Base-by-base conservation (phyloP, 2,888 invertebrate species). In the Orthosia cruda region DNA sequence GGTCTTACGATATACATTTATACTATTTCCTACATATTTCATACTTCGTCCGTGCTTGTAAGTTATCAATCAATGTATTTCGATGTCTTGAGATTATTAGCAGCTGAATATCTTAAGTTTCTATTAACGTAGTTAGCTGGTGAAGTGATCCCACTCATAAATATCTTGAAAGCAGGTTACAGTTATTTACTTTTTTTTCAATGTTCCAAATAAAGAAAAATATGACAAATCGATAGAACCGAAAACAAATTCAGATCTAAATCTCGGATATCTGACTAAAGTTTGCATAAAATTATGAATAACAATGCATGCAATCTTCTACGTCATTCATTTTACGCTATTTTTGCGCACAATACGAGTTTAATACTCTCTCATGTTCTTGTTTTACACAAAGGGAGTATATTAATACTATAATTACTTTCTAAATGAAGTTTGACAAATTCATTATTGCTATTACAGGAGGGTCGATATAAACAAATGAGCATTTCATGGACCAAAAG, bases 371-470 rank as follows among this genome's bases (percentile, higher is more conserved):
- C 64, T 68, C 74, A 26, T 64, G 62, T 71, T 78, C 74, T 77
- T 64, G 59, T 71, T 78, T 77, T 77, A 85, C 71, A 78, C 66
- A 80, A 73, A 80, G 74, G 67, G 67, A 80, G 71, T 66, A 80
- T 50, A 80, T 83, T 87, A 86, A 71, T 78, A 79, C 77, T 87
- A 84, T 52, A 7, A 61, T 67, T 82, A 87, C 20, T 71, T 77
- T 69, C 80, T 79, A 86, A 77, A 74, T 69, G 83, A 70, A 85
- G 84, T 76, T 73, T 81, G 83, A 83, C 67, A 63, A 67, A 69
- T 71, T 72, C 68, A 79, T 85, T 83, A 86, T 87, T 87, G 88
- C 86, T 86, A 74, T 80, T 62, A 72, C 67, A 82, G 82, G 80
- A 76, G 71, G 72, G 57, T 77, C 72, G 66, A 66, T 73, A 71